Conservation (phyloP, 1,140 invertebrate species). For the Subanguina moxae region DNA sequence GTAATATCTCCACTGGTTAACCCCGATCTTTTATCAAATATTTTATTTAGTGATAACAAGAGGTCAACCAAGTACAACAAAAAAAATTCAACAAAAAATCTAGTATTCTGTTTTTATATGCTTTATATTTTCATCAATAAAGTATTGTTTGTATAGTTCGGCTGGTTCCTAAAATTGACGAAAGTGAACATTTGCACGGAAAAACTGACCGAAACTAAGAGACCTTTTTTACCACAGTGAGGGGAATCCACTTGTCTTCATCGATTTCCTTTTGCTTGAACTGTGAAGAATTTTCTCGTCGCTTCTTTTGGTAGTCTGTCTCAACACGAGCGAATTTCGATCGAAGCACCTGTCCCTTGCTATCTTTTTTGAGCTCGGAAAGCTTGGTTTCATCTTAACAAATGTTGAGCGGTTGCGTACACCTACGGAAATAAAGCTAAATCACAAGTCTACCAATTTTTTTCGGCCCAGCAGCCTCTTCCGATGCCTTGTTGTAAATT, state of each 20-base stretch:
- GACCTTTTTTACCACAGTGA: slow-evolving; percentile 1
- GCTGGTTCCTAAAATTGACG: too few species aligned
- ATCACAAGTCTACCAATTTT: not conserved
- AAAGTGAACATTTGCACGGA: too few species aligned
- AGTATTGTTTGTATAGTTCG: too few species aligned
- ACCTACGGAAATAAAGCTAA: not conserved
- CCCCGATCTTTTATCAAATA: not conserved
- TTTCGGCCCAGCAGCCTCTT: not conserved
- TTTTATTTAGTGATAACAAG: not conserved
- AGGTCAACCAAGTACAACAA: too few species aligned
- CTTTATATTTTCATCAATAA: too few species aligned
- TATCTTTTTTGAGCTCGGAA: not conserved
- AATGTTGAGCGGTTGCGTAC: too few species aligned
- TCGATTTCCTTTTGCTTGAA: slow-evolving; percentile 27
- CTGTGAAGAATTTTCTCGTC: slow-evolving; percentile 18
- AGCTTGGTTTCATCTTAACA: not conserved
- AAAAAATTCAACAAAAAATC: not conserved
- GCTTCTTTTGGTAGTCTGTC: slow-evolving; percentile 23
- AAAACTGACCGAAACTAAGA: not conserved
- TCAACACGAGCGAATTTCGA: slow-evolving; percentile 18
- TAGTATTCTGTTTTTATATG: not conserved
- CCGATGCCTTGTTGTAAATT: not conserved
- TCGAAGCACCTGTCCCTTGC: not conserved
- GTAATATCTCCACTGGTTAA: too few species aligned
- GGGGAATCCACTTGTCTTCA: slow-evolving; percentile 5